Base-by-base conservation (phyloP, 2,888 invertebrate genomes). In the Scaptomyza tumidula region DNA sequence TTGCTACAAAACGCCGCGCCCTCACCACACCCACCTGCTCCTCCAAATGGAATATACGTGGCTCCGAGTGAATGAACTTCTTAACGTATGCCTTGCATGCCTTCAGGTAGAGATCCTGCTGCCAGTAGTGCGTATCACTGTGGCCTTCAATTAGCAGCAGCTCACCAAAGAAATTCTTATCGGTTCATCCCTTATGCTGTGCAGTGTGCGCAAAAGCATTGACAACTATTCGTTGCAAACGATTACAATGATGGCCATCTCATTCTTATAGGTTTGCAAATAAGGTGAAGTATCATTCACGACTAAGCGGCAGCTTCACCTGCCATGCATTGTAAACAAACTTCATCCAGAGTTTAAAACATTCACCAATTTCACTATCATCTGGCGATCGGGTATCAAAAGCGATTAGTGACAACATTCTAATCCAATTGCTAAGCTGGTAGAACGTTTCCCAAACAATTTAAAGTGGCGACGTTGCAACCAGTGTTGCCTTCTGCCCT, bases 61-160 rank as follows among this genome's bases (percentile, higher is more conserved):
- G 7, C 3, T 10, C 14, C 0, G 3, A 0, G 1, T 14, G n/a
- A 6, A 80, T 44, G 0, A 66, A 39, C 0, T 10, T 4, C 3
- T 50, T 16, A 1, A 81, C 44, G 48, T 70, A 60, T 3, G 7
- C 31, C 0, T 19, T 16, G 13, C 72, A 65, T 2, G 61, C 58
- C 0, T 41, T 1, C 0, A 31, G 33, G 0, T 45, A 61, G 5
- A 64, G 9, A 4, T 43, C 24, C 6, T 62, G 35, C 0, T 4
- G 31, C 75, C 77, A 75, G 19, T 58, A 49, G 7, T 29, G 39
- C 13, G 9, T 6, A n/a, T 71, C 65, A 55, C 89, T 86, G 45
- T 31, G 94, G 91, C 97, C 97, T 86, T 98, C 97, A 0, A 98
- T 97, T 56, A 98, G 92, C 86, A 98, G 95, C 24, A 98, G 94